A percentile compares a stretch with the other conserved stretches of the same genome.
Evolutionary conservation across 2,888 invertebrate genomes (phyloP).

Genomic region (Stenchaetothrips biformis): DNA sequence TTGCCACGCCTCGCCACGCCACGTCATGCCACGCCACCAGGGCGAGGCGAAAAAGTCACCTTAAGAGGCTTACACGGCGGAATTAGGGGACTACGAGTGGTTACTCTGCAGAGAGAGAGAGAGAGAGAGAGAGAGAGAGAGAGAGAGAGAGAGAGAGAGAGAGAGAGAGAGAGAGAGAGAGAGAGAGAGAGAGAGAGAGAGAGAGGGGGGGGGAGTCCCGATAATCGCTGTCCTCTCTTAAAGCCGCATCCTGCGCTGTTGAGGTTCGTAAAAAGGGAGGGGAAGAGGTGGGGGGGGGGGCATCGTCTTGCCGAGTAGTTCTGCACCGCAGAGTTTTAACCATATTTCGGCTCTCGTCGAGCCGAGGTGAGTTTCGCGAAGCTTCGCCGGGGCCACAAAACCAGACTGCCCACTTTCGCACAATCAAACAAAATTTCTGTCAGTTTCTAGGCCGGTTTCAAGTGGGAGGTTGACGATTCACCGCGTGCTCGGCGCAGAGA

Average conservation of each 20-base stretch:
- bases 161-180: too few species aligned
- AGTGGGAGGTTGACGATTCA: neutral
- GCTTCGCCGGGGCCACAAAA: neutral
- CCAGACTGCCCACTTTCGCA: too few species aligned
- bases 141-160: neutral
- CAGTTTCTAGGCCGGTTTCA: neutral
- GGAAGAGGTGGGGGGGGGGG: neutral
- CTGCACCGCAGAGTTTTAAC: constrained; percentile 12
- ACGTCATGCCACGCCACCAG: neutral
- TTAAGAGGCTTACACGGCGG: constrained; percentile 16
- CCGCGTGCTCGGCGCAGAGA: neutral
- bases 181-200: neutral
- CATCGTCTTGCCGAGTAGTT: neutral
- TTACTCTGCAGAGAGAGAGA: neutral
- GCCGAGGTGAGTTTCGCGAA: neutral
- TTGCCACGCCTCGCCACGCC: too few species aligned
- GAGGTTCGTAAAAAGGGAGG: neutral
- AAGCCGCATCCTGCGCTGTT: neutral
- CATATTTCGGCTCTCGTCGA: neutral
- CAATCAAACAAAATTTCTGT: too few species aligned
- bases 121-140: neutral
- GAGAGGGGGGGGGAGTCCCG: neutral
- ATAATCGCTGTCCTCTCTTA: neutral
- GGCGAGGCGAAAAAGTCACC: constrained; percentile 16
- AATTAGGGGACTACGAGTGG: neutral